Percentiles rank a stretch among this genome's conserved stretches.
Evolutionary conservation across 2,113 vertebrate species (phyloP).

Genomic region (Opisthocomus hoazin): DNA sequence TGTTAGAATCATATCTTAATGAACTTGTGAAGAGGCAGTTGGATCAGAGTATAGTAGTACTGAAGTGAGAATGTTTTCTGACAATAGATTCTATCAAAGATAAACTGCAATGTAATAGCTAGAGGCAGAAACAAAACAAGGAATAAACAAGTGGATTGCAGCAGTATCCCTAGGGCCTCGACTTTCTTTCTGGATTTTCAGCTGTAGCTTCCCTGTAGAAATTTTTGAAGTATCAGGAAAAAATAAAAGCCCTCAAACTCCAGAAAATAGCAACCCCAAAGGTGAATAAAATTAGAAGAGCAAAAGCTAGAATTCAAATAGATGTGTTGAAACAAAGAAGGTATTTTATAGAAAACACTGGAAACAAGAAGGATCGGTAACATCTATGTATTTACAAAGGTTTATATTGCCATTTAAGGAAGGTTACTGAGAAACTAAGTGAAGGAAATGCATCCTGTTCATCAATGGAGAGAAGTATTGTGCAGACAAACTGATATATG

Average conservation of each 20-base stretch:
- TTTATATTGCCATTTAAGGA: background rate
- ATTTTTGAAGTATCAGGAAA: background rate
- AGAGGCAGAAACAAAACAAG: background rate
- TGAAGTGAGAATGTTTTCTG: background rate
- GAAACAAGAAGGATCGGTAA: background rate
- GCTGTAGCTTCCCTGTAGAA: background rate
- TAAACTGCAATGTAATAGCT: background rate
- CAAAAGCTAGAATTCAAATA: background rate
- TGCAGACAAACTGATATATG: background rate
- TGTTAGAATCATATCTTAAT: background rate
- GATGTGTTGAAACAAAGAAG: background rate
- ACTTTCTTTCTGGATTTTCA: background rate
- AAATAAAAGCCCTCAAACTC: background rate
- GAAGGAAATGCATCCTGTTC: background rate
- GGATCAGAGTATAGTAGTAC: background rate
- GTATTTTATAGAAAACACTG: background rate
- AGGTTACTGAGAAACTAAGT: background rate
- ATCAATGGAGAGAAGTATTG: background rate
- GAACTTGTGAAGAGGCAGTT: background rate
- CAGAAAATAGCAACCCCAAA: background rate
- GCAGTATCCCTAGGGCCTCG: background rate
- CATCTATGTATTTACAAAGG: background rate
- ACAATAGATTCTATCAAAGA: background rate
- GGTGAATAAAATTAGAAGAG: background rate
- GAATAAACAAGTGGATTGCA: background rate